Percentiles rank a stretch among this genome's conserved stretches.
These are phyloP conservation scores for Tholera decimalis DNA, from an alignment of 2,888 invertebrate genomes.

Conservation along the genomic window DNA sequence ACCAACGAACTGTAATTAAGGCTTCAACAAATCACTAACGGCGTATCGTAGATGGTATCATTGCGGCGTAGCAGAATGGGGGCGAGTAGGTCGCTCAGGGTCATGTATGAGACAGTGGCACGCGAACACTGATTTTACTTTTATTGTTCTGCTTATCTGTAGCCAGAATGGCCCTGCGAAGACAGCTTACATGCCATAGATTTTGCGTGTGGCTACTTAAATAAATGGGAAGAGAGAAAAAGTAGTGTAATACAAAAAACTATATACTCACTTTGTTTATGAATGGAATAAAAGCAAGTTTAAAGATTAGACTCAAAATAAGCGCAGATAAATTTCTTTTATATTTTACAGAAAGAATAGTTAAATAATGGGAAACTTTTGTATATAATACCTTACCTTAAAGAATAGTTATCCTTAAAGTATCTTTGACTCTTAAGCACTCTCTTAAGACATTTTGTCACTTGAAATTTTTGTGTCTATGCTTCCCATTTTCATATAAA, in stretches of 20 bases:
- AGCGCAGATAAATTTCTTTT: too few relatives aligned
- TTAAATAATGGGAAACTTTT: too few relatives aligned
- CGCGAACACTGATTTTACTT: conserved; percentile 70
- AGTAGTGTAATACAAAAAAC: too few relatives aligned
- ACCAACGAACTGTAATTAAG: conserved; percentile 84
- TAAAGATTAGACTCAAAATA: neutral
- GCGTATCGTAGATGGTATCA: conserved; percentile 78
- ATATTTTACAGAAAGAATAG: too few relatives aligned
- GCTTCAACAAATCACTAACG: conserved; percentile 85
- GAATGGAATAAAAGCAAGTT: too few relatives aligned
- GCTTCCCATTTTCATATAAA: too few relatives aligned
- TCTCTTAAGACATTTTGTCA: too few relatives aligned
- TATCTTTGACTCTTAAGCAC: too few relatives aligned
- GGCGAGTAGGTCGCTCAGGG: conserved; percentile 73
- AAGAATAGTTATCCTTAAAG: too few relatives aligned
- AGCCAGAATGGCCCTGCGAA: conserved; percentile 41
- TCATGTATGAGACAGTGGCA: conserved; percentile 75
- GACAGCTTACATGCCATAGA: conserved; percentile 52
- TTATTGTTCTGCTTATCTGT: conserved; percentile 60
- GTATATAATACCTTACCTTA: too few relatives aligned
- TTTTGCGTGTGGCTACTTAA: conserved; percentile 39
- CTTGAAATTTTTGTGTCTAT: too few relatives aligned
- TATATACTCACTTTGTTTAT: conserved; percentile 1
- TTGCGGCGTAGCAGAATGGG: conserved; percentile 67
- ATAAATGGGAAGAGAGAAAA: conserved; percentile 23